Evolutionary conservation across 2,888 invertebrate genomes (phyloP).

Genomic region (Drosophila neoperkinsi): DNA sequence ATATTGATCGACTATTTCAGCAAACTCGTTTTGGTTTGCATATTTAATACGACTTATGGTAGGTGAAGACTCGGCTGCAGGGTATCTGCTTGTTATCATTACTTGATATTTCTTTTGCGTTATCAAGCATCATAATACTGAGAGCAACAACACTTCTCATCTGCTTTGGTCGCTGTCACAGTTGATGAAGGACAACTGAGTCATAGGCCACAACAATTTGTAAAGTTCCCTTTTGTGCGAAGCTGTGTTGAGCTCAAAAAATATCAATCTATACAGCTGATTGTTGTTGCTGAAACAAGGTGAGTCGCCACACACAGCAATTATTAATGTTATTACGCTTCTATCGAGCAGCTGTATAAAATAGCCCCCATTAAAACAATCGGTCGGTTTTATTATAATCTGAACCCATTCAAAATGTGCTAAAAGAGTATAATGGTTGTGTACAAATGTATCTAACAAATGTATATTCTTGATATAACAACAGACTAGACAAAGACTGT

Average conservation of each 20-base stretch:
- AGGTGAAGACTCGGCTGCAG: not conserved
- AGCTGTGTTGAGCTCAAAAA: not conserved
- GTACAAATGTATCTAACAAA: not conserved
- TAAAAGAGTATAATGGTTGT: not conserved
- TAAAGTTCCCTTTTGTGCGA: not conserved
- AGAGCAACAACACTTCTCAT: not conserved
- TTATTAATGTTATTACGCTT: not conserved
- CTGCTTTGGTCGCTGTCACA: not conserved
- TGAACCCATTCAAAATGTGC: not conserved
- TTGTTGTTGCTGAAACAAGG: not conserved
- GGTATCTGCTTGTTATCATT: not conserved
- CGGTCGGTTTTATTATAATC: not conserved
- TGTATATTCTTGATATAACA: not conserved
- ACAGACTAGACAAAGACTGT: not conserved
- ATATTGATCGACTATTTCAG: not conserved
- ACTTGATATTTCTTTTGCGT: not conserved
- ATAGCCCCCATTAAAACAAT: not conserved
- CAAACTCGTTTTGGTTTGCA: not conserved
- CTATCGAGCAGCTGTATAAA: not conserved
- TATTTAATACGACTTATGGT: not conserved
- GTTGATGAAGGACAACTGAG: not conserved
- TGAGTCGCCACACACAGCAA: not conserved
- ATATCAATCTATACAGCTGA: not conserved
- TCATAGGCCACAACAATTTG: not conserved
- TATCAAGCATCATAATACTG: not conserved